Evolutionary conservation across 2,888 invertebrate genomes (phyloP).

Genomic region (Hypselothyrea guttata): DNA sequence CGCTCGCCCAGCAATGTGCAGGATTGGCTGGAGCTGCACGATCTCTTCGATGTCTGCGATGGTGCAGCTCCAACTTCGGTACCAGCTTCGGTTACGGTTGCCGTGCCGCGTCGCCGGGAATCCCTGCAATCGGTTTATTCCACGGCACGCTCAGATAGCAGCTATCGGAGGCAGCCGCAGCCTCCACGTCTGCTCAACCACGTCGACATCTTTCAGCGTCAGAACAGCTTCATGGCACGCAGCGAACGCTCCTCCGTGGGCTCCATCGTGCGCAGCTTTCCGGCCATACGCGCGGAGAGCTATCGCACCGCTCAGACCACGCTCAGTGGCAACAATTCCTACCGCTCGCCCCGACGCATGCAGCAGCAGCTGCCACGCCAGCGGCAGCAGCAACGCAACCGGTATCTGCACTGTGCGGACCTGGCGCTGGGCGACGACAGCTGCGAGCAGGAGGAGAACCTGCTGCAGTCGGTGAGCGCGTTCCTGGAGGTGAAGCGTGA

Average conservation of each 20-base stretch:
- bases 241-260: slow-evolving; percentile 79
- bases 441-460: slow-evolving; percentile 78
- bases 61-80: slow-evolving; percentile 18
- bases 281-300: slow-evolving; percentile 73
- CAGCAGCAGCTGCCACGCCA: slow-evolving; percentile 31
- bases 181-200: slow-evolving; percentile 62
- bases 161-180: slow-evolving; percentile 48
- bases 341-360: slow-evolving; percentile 39
- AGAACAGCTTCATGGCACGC: slow-evolving; percentile 78
- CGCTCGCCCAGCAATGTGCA: slow-evolving; percentile 81
- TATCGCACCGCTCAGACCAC: slow-evolving; percentile 52
- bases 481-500: slow-evolving; percentile 81
- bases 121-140: slow-evolving; percentile 69
- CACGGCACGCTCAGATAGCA: slow-evolving; percentile 69
- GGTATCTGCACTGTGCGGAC: slow-evolving; percentile 79
- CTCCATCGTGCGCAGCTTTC: slow-evolving; percentile 79
- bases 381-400: slow-evolving; percentile 57
- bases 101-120: slow-evolving; percentile 61
- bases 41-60: slow-evolving; percentile 66
- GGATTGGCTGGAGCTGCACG: slow-evolving; percentile 82
- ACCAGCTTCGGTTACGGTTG: no score
- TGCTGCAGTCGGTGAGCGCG: slow-evolving; percentile 77
- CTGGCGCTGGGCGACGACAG: slow-evolving; percentile 76
- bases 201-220: slow-evolving; percentile 75
- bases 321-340: slow-evolving; percentile 30